phyloP scores from a whole-genome alignment of 1,140 invertebrate species.

The Phenacoccus solenopsis region DNA sequence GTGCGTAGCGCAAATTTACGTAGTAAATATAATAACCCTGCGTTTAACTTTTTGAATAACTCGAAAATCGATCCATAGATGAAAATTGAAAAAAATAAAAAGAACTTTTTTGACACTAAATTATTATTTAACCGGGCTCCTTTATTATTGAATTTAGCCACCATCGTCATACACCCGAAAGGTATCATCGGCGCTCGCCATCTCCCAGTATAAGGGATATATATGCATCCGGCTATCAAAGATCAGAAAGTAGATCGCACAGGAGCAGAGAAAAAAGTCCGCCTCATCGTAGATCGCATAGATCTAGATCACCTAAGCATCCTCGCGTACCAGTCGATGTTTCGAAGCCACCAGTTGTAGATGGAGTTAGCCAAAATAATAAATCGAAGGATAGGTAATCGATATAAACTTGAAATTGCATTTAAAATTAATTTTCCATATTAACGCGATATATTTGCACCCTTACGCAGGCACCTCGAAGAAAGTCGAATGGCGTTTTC shows the following conservation, averaged over 20 bases:
- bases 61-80: too few relatives aligned
- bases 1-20: too few relatives aligned
- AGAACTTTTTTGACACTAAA: too few relatives aligned
- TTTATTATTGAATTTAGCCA: too few relatives aligned
- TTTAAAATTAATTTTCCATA: not conserved
- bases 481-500: conserved; percentile 28
- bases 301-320: not conserved
- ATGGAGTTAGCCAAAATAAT: not conserved
- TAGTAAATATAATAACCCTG: too few relatives aligned
- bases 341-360: not conserved
- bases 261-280: not conserved
- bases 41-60: too few relatives aligned
- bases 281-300: not conserved
- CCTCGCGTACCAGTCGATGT: not conserved
- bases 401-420: too few relatives aligned
- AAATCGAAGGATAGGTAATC: not conserved
- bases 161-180: not conserved
- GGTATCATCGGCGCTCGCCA: not conserved
- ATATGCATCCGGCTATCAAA: not conserved
- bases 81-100: too few relatives aligned
- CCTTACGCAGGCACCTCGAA: not conserved
- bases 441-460: too few relatives aligned
- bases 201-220: not conserved
- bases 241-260: not conserved
- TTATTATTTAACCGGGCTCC: too few relatives aligned